Conservation (phyloP, 2,797 vertebrate genomes). For the Emys orbicularis region DNA sequence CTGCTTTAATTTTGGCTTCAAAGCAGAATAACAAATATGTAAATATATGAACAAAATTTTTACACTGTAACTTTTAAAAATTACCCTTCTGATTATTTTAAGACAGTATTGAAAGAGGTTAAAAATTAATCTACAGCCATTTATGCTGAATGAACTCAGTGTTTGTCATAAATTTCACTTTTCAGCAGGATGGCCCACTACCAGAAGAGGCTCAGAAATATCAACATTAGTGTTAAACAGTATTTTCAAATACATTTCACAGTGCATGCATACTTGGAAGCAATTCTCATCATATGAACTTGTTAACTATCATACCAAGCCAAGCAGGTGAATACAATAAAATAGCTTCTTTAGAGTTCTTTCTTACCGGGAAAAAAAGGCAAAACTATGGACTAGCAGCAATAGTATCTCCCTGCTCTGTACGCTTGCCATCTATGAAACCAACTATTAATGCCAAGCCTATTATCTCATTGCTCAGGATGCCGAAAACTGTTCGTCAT, state of each 20-base stretch:
- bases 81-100: neutral
- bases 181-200: neutral
- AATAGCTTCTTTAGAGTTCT: neutral
- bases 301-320: neutral
- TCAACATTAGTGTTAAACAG: neutral
- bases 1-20: neutral
- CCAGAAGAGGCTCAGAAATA: neutral
- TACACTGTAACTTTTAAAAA: neutral
- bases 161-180: neutral
- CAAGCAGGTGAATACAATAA: neutral
- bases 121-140: neutral
- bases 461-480: conserved; percentile 19
- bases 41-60: neutral
- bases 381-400: neutral
- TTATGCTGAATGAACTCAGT: neutral
- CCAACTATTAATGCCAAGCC: neutral
- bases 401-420: neutral
- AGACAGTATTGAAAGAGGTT: neutral
- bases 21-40: neutral
- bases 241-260: neutral
- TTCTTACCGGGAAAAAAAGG: neutral
- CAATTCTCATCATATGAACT: neutral
- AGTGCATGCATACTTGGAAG: neutral
- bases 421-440: neutral
- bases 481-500: neutral